phyloP scores from a whole-genome alignment of 2,113 vertebrate species.

The Macroglossus sobrinus region DNA sequence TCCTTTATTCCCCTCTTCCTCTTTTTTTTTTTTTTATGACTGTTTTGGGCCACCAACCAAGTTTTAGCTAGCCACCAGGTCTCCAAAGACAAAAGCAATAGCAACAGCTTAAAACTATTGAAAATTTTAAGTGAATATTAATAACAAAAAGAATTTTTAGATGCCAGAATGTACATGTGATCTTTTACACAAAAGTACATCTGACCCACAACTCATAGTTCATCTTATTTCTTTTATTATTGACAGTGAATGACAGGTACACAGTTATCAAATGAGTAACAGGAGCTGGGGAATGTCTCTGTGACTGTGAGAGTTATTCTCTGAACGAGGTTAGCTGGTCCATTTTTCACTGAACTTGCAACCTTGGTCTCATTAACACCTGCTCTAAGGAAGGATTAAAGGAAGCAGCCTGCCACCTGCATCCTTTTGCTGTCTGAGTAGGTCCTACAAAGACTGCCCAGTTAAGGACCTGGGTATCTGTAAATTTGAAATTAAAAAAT shows the following conservation, averaged over 20 bases:
- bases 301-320: neutral
- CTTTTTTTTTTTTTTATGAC: neutral
- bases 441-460: neutral
- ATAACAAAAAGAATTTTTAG: constrained; percentile 12
- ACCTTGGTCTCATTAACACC: neutral
- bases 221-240: neutral
- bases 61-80: neutral
- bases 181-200: neutral
- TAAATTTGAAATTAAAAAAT: neutral
- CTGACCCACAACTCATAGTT: neutral
- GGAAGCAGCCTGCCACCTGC: neutral
- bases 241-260: neutral
- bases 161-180: neutral
- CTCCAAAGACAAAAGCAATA: neutral
- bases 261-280: neutral
- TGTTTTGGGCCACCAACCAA: neutral
- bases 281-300: neutral
- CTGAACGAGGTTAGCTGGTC: neutral
- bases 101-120: neutral
- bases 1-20: neutral
- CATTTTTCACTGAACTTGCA: neutral
- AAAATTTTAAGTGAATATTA: neutral
- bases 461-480: neutral
- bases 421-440: neutral
- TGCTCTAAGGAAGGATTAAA: neutral